phyloP scores from a whole-genome alignment of 2,113 vertebrate species.

The Clarias magur region DNA sequence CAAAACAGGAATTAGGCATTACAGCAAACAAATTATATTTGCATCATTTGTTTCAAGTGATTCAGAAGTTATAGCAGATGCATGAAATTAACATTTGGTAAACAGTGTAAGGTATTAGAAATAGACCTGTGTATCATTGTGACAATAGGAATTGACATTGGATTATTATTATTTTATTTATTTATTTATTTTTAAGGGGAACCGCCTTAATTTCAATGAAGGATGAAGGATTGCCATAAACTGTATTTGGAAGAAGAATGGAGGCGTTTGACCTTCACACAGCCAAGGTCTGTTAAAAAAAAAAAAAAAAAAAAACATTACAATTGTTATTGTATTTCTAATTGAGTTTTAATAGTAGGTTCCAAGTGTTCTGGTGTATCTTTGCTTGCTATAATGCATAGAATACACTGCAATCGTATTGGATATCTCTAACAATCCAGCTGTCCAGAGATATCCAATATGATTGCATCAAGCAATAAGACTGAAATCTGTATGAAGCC shows the following conservation, averaged over 20 bases:
- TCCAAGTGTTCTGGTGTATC: not conserved
- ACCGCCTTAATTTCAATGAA: not conserved
- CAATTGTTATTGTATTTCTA: not conserved
- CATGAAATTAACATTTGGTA: not conserved
- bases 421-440: too few relatives aligned
- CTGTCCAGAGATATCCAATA: not conserved
- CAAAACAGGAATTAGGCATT: too few relatives aligned
- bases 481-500: not conserved
- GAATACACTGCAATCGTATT: not conserved
- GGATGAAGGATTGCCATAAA: not conserved
- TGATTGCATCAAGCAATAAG: not conserved
- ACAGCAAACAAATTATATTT: too few relatives aligned
- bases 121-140: not conserved
- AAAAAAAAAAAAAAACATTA: too few relatives aligned
- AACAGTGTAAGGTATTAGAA: not conserved
- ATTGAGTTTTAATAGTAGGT: not conserved
- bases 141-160: not conserved
- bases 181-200: not conserved
- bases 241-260: not conserved
- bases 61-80: too few relatives aligned
- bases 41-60: too few relatives aligned
- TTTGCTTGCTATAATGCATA: not conserved
- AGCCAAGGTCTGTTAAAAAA: not conserved
- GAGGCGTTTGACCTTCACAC: not conserved
- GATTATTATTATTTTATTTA: not conserved